A percentile compares a stretch with the other conserved stretches of the same genome.
phyloP scores from a whole-genome alignment of 2,113 vertebrate genomes.

The Alouatta palliata region DNA sequence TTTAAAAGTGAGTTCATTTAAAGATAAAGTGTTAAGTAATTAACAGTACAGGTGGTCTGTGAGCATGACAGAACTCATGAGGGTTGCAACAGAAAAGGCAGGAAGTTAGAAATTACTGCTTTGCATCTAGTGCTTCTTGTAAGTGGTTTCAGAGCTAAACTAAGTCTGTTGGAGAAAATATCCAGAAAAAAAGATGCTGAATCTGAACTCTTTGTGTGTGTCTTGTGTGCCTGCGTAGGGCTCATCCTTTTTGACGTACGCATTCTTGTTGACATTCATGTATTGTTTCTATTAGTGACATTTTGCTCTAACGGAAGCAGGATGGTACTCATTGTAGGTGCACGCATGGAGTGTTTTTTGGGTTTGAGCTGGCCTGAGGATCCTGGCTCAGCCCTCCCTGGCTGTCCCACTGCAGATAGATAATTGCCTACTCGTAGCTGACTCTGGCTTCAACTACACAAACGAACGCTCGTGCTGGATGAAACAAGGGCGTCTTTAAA shows the following conservation, averaged over 20 bases:
- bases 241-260: not conserved
- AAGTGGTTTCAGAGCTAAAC: not conserved
- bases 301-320: not conserved
- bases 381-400: not conserved
- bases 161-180: not conserved
- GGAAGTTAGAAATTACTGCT: not conserved
- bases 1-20: constrained; percentile 1
- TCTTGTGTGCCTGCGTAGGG: not conserved
- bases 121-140: not conserved
- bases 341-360: not conserved
- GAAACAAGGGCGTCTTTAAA: not conserved
- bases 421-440: not conserved
- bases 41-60: not conserved
- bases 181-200: not conserved
- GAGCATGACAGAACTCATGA: not conserved
- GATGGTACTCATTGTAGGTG: too few species aligned
- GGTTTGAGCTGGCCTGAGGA: not conserved
- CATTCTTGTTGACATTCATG: not conserved
- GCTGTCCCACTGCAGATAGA: not conserved
- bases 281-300: not conserved
- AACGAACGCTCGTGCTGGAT: not conserved
- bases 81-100: fast-evolving
- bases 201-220: not conserved
- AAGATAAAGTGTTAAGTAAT: not conserved
- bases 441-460: not conserved